These are phyloP conservation scores for Pachymerium ferrugineum DNA, from an alignment of 2,888 invertebrate genomes.

Conservation along the genomic window DNA sequence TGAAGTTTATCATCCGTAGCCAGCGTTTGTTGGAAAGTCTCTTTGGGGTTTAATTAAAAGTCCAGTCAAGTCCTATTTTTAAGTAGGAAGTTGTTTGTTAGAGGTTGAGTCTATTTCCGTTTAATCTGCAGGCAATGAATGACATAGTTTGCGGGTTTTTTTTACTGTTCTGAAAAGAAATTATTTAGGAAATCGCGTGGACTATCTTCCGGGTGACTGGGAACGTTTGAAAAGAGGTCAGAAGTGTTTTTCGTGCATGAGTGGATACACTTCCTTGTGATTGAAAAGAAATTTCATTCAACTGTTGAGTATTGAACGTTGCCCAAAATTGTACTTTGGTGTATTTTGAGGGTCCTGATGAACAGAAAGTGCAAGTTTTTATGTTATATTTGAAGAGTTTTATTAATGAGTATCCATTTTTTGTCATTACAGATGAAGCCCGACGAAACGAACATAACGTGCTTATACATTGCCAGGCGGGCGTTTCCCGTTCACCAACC, in stretches of 20 bases:
- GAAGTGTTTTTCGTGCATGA: slow-evolving; percentile 6
- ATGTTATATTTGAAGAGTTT: background rate
- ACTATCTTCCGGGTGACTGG: slow-evolving; percentile 16
- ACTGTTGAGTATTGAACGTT: background rate
- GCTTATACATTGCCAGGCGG: slow-evolving; percentile 90
- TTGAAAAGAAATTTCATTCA: background rate
- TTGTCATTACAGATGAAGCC: slow-evolving; percentile 61
- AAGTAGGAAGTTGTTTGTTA: slow-evolving; percentile 17
- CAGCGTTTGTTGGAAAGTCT: no score
- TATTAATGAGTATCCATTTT: background rate
- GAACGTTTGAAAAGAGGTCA: slow-evolving; percentile 2
- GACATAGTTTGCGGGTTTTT: background rate
- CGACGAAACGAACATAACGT: slow-evolving; percentile 66
- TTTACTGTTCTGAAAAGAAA: background rate
- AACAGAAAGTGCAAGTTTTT: background rate
- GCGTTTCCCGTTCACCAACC: slow-evolving; percentile 88
- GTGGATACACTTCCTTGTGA: slow-evolving; percentile 6
- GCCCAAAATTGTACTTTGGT: no score
- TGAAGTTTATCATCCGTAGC: background rate
- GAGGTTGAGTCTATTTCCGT: background rate
- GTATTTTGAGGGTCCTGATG: background rate
- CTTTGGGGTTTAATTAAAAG: no score
- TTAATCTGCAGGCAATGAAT: background rate
- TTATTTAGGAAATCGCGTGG: background rate
- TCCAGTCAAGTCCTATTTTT: no score